Evolutionary conservation across 2,888 invertebrate species (phyloP).

Genomic region (Carcina quercana): DNA sequence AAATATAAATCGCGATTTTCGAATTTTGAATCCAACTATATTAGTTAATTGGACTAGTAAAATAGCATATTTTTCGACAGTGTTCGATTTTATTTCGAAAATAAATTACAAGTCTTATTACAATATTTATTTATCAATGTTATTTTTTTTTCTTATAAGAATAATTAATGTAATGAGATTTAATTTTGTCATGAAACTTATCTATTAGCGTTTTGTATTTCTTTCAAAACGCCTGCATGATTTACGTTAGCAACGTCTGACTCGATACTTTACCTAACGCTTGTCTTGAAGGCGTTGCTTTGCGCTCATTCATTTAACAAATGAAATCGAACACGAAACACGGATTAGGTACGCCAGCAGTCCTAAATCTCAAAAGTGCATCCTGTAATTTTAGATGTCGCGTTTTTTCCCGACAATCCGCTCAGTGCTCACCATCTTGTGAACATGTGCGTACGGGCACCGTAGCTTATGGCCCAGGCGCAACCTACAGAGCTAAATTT

Average conservation of each 20-base stretch:
- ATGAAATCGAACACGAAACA: slow-evolving; percentile 26
- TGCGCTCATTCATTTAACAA: slow-evolving; percentile 12
- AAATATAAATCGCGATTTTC: too few species aligned
- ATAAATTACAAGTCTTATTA: too few species aligned
- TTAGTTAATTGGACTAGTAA: too few species aligned
- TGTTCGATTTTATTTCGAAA: too few species aligned
- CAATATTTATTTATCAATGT: too few species aligned
- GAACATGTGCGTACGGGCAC: slow-evolving; percentile 57
- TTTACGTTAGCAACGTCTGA: not conserved
- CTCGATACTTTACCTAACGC: not conserved
- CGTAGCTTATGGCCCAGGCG: slow-evolving; percentile 38
- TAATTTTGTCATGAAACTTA: too few species aligned
- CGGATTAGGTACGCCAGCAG: slow-evolving; percentile 25
- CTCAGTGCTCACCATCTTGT: slow-evolving; percentile 60
- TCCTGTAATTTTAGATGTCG: slow-evolving; percentile 67
- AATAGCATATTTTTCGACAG: too few species aligned
- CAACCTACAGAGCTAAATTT: slow-evolving; percentile 52
- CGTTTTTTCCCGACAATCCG: slow-evolving; percentile 58
- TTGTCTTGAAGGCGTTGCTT: slow-evolving; percentile 17
- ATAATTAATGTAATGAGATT: too few species aligned
- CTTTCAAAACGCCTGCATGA: slow-evolving; percentile 15
- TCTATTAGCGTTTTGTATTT: too few species aligned
- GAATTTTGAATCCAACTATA: too few species aligned
- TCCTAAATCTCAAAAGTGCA: slow-evolving; percentile 51
- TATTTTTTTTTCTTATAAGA: too few species aligned